Evolutionary conservation across 1,140 invertebrate genomes (phyloP).

Genomic region (Dinothrombium tinctorium): DNA sequence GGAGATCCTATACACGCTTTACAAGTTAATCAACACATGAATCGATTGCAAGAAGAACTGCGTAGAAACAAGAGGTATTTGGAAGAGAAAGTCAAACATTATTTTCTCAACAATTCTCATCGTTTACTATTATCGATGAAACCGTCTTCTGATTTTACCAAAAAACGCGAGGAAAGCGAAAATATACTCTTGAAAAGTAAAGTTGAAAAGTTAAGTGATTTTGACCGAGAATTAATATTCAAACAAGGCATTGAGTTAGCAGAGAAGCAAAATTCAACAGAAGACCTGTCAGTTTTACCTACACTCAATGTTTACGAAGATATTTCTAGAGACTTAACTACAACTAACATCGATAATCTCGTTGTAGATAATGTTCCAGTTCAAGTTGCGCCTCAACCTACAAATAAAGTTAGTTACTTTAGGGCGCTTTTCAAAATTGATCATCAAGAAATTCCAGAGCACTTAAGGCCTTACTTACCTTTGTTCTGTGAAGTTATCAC

Average conservation of each 20-base stretch:
- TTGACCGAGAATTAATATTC: constrained; percentile 30
- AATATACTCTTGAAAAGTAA: constrained; percentile 38
- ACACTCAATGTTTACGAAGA: constrained; percentile 29
- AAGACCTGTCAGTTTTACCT: constrained; percentile 49
- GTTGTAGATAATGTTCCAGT: constrained; percentile 28
- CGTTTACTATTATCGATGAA: constrained; percentile 56
- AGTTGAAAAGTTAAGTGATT: constrained; percentile 24
- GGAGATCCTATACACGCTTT: constrained; percentile 44
- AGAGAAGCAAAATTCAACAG: constrained; percentile 39
- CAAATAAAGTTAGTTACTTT: constrained; percentile 68
- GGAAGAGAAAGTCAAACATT: constrained; percentile 46
- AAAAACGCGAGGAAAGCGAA: constrained; percentile 36
- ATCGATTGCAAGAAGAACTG: constrained; percentile 27
- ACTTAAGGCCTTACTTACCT: constrained; percentile 46
- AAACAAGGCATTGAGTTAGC: constrained; percentile 39
- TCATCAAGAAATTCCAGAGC: constrained; percentile 33
- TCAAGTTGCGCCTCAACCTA: constrained; percentile 44
- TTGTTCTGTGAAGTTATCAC: constrained; percentile 53
- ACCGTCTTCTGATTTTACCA: constrained; percentile 49
- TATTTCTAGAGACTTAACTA: constrained; percentile 5
- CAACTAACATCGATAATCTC: constrained; percentile 5
- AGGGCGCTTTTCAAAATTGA: constrained; percentile 37
- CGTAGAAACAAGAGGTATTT: constrained; percentile 37
- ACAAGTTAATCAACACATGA: constrained; percentile 43
- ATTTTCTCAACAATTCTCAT: constrained; percentile 60